A percentile compares a stretch with the other conserved stretches of the same genome.
These are phyloP conservation scores for Lacerta bilineata DNA, from an alignment of 2,797 vertebrate species.

Conservation along the genomic window DNA sequence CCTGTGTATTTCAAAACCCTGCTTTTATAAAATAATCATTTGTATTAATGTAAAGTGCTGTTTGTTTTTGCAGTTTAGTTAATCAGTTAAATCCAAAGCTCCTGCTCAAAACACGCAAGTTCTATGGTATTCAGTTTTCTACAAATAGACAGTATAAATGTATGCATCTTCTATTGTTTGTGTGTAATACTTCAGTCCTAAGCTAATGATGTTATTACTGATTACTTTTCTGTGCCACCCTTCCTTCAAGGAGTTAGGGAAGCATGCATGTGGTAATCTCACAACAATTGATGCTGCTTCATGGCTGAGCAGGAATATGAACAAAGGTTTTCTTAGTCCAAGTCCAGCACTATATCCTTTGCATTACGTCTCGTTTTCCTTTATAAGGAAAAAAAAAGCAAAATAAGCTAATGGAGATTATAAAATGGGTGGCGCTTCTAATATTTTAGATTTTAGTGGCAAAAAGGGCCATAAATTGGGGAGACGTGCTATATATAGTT, in stretches of 20 bases:
- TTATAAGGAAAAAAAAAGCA: background rate
- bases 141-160: background rate
- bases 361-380: background rate
- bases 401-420: background rate
- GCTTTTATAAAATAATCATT: background rate
- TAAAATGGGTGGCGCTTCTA: background rate
- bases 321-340: background rate
- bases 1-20: background rate
- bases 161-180: background rate
- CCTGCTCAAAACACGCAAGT: background rate
- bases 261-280: background rate
- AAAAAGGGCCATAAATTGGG: too few relatives aligned
- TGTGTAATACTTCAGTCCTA: background rate
- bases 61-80: conserved; percentile 3
- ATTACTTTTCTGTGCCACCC: background rate
- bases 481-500: background rate
- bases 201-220: background rate
- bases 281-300: background rate
- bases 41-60: background rate
- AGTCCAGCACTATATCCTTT: background rate
- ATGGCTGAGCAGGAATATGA: background rate
- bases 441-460: background rate
- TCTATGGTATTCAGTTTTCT: background rate
- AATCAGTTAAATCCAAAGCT: background rate
- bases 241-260: conserved; percentile 5